A percentile compares a stretch with the other conserved stretches of the same genome.
Conservation (phyloP, 2,113 vertebrate genomes). For the Diphyllodes magnificus region DNA sequence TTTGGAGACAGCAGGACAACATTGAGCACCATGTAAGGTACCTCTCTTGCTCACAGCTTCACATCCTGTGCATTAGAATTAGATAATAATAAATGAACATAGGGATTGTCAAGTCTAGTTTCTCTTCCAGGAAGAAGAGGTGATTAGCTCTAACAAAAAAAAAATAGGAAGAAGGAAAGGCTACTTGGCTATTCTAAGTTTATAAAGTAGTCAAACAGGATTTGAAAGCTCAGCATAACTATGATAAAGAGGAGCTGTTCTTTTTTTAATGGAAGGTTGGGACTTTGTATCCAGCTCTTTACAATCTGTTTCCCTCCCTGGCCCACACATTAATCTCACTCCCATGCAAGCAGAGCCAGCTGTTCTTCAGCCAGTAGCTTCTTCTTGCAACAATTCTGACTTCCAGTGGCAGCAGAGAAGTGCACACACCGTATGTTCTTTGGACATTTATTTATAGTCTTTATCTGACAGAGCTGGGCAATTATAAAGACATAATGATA, state of each 20-base stretch:
- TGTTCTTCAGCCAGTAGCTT: not conserved
- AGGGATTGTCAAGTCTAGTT: not conserved
- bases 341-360: not conserved
- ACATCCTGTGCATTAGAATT: not conserved
- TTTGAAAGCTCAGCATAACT: not conserved
- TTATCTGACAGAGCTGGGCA: not conserved
- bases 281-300: not conserved
- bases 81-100: not conserved
- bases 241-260: not conserved
- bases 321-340: fast-evolving
- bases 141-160: not conserved
- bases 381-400: not conserved
- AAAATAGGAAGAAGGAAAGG: not conserved
- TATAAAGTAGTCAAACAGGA: not conserved
- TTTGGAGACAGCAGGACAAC: not conserved
- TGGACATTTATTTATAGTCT: conserved; percentile 5
- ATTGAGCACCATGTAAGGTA: not conserved
- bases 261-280: not conserved
- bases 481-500: conserved; percentile 1
- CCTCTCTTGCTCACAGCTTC: not conserved
- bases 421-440: not conserved
- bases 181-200: not conserved
- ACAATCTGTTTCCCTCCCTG: not conserved
- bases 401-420: not conserved
- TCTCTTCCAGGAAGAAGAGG: not conserved